Percentiles rank a stretch among this genome's conserved stretches.
Conservation (phyloP, 2,888 invertebrate genomes). For the Yponomeuta malinellus region DNA sequence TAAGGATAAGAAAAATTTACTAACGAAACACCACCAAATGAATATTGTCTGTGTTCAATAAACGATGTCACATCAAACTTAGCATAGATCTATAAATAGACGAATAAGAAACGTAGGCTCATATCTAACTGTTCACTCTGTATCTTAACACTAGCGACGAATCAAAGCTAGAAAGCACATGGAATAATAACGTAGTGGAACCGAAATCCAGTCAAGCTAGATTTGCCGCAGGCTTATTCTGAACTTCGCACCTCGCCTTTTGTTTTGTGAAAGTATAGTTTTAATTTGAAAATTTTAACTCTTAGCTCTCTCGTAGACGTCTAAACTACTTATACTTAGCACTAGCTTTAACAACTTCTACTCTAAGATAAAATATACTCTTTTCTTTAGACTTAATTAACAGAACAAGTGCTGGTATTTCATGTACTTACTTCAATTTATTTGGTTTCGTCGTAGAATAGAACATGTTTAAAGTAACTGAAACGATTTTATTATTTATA, state of each 20-base stretch:
- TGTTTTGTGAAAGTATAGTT: constrained; percentile 23
- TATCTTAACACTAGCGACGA: background rate
- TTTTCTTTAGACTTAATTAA: constrained; percentile 3
- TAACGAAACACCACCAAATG: constrained; percentile 58
- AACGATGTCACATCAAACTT: constrained; percentile 5
- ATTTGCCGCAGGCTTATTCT: background rate
- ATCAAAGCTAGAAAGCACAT: background rate
- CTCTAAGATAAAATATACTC: constrained; percentile 2
- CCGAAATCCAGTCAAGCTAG: background rate
- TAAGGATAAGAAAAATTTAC: constrained; percentile 28
- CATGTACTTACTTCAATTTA: background rate
- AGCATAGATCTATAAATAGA: constrained; percentile 24
- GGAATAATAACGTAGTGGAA: background rate
- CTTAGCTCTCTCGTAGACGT: constrained; percentile 11
- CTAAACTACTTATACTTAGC: constrained; percentile 4
- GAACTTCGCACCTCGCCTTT: constrained; percentile 38
- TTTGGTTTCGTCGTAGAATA: constrained; percentile 64
- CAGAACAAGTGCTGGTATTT: background rate
- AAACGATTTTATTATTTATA: constrained; percentile 56
- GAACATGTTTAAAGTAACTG: constrained; percentile 64
- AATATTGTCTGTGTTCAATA: constrained; percentile 63
- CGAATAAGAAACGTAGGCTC: constrained; percentile 17
- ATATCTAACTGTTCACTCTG: constrained; percentile 11
- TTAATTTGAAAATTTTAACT: constrained; percentile 18
- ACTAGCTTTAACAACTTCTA: constrained; percentile 6